Base-by-base conservation (phyloP, 2,797 vertebrate species). In the Rhyacichthys aspro region DNA sequence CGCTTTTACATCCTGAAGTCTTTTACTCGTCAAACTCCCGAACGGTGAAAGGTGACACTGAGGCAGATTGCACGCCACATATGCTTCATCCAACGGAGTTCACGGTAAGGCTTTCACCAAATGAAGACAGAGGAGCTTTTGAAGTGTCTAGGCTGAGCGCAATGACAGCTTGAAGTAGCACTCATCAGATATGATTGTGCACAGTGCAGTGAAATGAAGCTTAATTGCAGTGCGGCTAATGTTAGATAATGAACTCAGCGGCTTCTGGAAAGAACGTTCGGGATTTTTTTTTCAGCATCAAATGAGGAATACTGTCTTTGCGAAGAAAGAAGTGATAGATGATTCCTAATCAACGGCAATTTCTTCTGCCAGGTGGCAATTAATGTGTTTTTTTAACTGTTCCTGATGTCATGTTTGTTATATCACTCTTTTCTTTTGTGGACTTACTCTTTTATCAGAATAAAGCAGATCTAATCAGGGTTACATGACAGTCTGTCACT, bases 181-280 rank as follows among this genome's bases (percentile, higher is more conserved):
- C 50, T 79, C 69, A 74, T 77, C 73, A 79, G 56, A 72, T 61
- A 41, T 36, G 63, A 77, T 60, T 68, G 63, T 67, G 58, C 36
- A 49, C 52, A 63, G 63, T 3, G 23, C 1, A 0, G 19, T 12
- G 16, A 75, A 74, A 78, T 46, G 37, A 76, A 33, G 59, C 61
- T 55, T 78, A 73, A 82, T 76, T 72, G 56, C 56, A 38, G 43
- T 1, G 7, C 18, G 8, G 71, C 42, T 65, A 12, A 59, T 43
- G 63, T 71, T 65, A 59, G 46, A 53, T 63, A 62, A 66, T 70
- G 72, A 78, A 52, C 39, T 60, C 38, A n/a, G n/a, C n/a, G 48
- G 44, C 44, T 54, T 55, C 63, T 69, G 49, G 56, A 70, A 42
- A 12, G 11, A 18, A 63, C 32, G 49, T 16, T 34, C 11, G n/a